Evolutionary conservation across 2,888 invertebrate species (phyloP), one percentile per base, ranked within the genome.

Genomic region (Malthinus seriepunctatus): DNA sequence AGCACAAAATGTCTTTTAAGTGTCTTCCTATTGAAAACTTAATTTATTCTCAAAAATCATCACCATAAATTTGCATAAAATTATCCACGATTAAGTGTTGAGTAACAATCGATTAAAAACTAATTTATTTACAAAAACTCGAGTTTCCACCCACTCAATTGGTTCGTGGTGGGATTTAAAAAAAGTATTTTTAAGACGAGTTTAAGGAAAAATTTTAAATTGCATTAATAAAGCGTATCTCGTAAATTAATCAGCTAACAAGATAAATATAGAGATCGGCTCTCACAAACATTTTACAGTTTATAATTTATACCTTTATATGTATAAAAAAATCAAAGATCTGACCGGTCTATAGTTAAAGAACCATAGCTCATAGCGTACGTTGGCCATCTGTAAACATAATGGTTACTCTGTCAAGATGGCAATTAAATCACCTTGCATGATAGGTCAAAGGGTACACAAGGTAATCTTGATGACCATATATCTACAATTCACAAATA

Each of bases 391-490:
- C 61, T 58, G 59, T 63, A 64, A 67, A 70, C 66, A 65, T 69
- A 64, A 69, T 71, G 65, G 70, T 72, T 73, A 73, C 66, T 68
- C 72, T 72, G 72, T 72, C 73, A 71, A 59, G 65, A 64, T 60
- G 66, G 71, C 69, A 72, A 72, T 73, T 73, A 73, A 73, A 66
- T 59, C 66, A 64, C 62, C 67, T 67, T 56, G 68, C 69, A 67
- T 68, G 71, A 67, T 68, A 67, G 72, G 70, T 72, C 69, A 71
- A 61, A 69, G 70, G 70, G 69, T 64, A 66, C 60, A 35, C 60
- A 63, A 67, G 59, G 39, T 45, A 53, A 57, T 60, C 60, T 60
- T 47, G 55, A 60, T 56, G 47, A 51, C 46, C 47, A 54, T 55
- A 38, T 32, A 11, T 45, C 31, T 32, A 45, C 45, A 31, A 42